phyloP scores from a whole-genome alignment of 2,113 vertebrate species.

The Mus pahari region DNA sequence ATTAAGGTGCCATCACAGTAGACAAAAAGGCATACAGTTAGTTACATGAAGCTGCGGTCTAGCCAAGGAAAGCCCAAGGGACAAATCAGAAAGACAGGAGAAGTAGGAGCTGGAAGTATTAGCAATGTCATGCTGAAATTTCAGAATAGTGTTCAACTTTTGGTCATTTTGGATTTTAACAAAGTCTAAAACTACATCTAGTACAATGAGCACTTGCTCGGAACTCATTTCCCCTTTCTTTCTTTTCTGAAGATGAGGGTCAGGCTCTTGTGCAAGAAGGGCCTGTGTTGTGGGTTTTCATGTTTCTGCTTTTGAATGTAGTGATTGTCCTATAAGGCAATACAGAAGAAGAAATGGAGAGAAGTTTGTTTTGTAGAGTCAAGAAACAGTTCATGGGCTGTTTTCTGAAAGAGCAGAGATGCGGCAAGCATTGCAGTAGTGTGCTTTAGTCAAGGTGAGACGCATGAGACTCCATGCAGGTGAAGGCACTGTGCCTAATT shows the following conservation, averaged over 20 bases:
- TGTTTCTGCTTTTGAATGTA: neutral
- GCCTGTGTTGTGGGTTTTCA: neutral
- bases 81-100: neutral
- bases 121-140: neutral
- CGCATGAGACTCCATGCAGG: accelerated
- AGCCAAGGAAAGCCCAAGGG: neutral
- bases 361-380: neutral
- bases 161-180: neutral
- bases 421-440: neutral
- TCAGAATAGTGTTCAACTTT: neutral
- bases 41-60: neutral
- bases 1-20: neutral
- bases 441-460: neutral
- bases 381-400: neutral
- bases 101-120: neutral
- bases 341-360: neutral
- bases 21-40: neutral
- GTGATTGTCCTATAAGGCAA: neutral
- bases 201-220: neutral
- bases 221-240: conserved; percentile 15
- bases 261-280: neutral
- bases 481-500: too few species aligned
- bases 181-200: neutral
- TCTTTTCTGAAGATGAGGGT: neutral
- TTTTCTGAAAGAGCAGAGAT: neutral